Evolutionary conservation across 2,113 vertebrate genomes (phyloP).

Genomic region (Piprites chloris): DNA sequence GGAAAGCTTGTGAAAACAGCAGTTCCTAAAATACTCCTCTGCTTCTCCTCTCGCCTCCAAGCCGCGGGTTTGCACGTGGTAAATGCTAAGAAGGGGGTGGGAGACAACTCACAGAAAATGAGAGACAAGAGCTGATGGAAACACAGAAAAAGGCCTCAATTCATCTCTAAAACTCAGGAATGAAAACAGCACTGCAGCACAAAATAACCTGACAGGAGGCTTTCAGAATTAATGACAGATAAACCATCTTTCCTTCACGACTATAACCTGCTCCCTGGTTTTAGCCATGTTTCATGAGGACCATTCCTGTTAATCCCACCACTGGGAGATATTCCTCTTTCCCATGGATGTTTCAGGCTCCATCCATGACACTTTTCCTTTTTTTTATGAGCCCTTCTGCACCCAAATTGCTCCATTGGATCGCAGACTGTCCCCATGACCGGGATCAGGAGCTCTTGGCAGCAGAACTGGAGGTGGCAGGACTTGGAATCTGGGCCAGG

Average conservation of each 20-base stretch:
- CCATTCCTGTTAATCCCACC: neutral
- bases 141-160: neutral
- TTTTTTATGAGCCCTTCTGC: neutral
- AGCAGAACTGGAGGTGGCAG: neutral
- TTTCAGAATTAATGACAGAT: accelerated
- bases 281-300: neutral
- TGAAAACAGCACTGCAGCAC: neutral
- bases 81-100: neutral
- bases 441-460: neutral
- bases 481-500: neutral
- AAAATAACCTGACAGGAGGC: neutral
- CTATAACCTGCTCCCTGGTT: neutral
- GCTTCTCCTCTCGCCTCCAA: neutral
- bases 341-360: neutral
- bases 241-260: neutral
- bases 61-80: neutral
- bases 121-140: neutral
- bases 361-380: neutral
- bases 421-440: accelerated
- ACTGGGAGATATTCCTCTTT: neutral
- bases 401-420: neutral
- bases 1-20: neutral
- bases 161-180: neutral
- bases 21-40: neutral
- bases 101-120: neutral